Base-by-base conservation (phyloP, 2,113 vertebrate genomes). In the Tonatia bakeri region DNA sequence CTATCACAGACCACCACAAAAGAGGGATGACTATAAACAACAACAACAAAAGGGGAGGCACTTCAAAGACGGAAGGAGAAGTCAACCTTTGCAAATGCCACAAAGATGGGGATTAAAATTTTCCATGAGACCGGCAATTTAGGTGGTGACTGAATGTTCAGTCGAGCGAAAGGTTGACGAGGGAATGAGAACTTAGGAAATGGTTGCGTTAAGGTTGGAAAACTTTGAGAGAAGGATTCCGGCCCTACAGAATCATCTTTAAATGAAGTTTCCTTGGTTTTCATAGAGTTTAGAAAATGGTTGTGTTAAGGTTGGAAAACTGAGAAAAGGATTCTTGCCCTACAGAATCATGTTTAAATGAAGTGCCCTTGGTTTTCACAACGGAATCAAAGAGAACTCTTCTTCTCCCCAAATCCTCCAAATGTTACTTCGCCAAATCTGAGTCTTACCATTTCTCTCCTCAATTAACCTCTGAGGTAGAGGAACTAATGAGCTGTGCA, bases 41-140 rank as follows among this genome's bases (percentile, higher is more conserved):
- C 24, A 38, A 87, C 59, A 73, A 73, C 50, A 28, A 14, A 16
- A 12, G 26, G 36, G 28, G n/a, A 11, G 19, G 10, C 9, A 56
- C 20, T 65, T 76, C 59, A 52, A 69, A 33, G 38, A 61, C 73
- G 19, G 13, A 93, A 86, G 50, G 22, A 73, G 50, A 85, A 47
- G 26, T 65, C 38, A 91, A 64, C 56, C 40, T 1, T 47, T 17
- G 24, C 47, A 61, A 94, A 73, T 22, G 73, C 16, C 67, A 73
- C 43, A 19, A 77, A 54, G 43, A 56, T 9, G 11, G 43, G 33
- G 24, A 80, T 82, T 89, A 69, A 73, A 86, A 56, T 94, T 94
- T 96, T 87, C 96, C 75, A 70, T 87, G 54, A 38, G 31, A 47
- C 87, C 93, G 79, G 47, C 82, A 93, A 59, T 40, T 56, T 50